phyloP scores from a whole-genome alignment of 2,888 invertebrate genomes.

The Lymantria monacha region DNA sequence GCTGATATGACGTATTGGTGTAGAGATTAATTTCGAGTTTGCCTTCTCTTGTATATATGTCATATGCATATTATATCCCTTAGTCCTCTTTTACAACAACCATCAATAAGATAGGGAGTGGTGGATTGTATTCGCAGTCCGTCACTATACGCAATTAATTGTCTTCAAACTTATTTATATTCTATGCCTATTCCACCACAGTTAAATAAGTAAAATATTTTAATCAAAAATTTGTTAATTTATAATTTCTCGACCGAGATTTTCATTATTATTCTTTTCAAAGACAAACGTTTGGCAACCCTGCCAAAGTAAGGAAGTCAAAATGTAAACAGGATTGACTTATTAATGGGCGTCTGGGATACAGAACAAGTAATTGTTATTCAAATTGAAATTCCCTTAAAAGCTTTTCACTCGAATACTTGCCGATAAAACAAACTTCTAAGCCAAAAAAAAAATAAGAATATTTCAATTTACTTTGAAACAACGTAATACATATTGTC shows the following conservation, averaged over 20 bases:
- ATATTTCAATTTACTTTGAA: not conserved
- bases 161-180: not conserved
- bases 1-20: too few relatives aligned
- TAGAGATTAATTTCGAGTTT: too few relatives aligned
- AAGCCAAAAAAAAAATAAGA: constrained; percentile 40
- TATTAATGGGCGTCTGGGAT: constrained; percentile 33
- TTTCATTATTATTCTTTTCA: not conserved
- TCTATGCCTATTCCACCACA: too few relatives aligned
- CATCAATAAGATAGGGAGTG: too few relatives aligned
- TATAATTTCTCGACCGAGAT: too few relatives aligned
- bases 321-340: constrained; percentile 43
- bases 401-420: constrained; percentile 60
- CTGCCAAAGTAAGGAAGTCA: constrained; percentile 14
- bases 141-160: too few relatives aligned
- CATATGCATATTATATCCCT: too few relatives aligned
- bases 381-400: constrained; percentile 49
- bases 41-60: too few relatives aligned
- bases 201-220: too few relatives aligned
- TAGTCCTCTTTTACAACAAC: too few relatives aligned
- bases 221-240: too few relatives aligned
- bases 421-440: constrained; percentile 52
- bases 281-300: constrained; percentile 2
- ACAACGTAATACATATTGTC: not conserved
- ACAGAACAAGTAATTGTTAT: constrained; percentile 54
- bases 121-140: too few relatives aligned